Conservation (phyloP, 2,797 vertebrate species). For the Spondyliosoma cantharus region DNA sequence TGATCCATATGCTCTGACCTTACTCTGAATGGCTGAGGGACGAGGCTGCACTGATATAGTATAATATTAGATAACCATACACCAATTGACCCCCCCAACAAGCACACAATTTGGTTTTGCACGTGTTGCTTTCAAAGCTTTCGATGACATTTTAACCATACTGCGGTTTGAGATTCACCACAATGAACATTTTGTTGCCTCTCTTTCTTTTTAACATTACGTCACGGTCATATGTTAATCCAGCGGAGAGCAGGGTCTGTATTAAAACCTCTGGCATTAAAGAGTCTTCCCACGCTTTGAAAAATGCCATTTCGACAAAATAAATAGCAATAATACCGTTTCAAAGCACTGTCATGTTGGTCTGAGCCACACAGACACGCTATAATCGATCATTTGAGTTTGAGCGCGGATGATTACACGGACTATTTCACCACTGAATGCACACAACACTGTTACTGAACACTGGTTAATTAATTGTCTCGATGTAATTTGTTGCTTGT, state of each 20-base stretch:
- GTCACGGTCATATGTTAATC: conserved; percentile 63
- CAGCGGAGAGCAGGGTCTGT: conserved; percentile 45
- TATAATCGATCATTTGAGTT: too few relatives aligned
- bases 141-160: neutral
- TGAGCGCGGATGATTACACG: too few relatives aligned
- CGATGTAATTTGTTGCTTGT: too few relatives aligned
- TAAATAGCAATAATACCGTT: neutral
- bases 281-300: neutral
- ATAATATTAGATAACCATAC: conserved; percentile 52
- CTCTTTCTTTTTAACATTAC: conserved; percentile 38
- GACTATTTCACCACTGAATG: too few relatives aligned
- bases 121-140: neutral
- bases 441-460: too few relatives aligned
- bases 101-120: neutral
- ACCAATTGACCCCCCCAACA: conserved; percentile 23
- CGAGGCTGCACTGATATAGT: conserved; percentile 39
- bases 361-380: too few relatives aligned
- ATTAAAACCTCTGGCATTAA: conserved; percentile 36
- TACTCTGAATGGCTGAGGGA: conserved; percentile 60
- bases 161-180: conserved; percentile 20
- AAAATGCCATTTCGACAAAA: conserved; percentile 24
- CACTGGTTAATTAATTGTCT: too few relatives aligned
- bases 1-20: conserved; percentile 81
- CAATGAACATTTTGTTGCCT: conserved; percentile 55
- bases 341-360: too few relatives aligned